Conservation (phyloP, 2,888 invertebrate genomes). For the Sarcophaga carnaria region DNA sequence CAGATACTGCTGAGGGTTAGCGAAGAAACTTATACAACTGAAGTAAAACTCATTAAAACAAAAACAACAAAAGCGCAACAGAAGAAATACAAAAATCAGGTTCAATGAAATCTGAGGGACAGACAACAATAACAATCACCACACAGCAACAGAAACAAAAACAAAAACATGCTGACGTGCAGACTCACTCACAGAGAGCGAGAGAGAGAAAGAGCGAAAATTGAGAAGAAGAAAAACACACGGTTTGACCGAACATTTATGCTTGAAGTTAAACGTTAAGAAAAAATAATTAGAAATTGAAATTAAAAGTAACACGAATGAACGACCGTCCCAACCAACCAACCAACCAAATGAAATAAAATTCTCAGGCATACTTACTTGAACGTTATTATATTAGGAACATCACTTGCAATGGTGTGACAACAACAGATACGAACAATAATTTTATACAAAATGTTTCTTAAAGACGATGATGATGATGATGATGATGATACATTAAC, state of each 20-base stretch:
- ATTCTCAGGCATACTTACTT: too few species aligned
- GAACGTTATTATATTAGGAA: background rate
- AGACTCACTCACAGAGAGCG: background rate
- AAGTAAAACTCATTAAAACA: slow-evolving; percentile 49
- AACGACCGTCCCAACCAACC: background rate
- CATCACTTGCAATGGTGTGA: background rate
- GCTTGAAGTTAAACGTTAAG: background rate
- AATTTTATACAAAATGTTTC: background rate
- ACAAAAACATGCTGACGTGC: background rate
- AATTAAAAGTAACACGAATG: too few species aligned
- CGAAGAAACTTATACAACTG: too few species aligned
- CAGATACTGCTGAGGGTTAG: too few species aligned
- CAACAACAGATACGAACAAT: slow-evolving; percentile 9
- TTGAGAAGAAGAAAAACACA: too few species aligned
- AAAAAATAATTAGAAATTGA: background rate
- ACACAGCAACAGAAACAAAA: slow-evolving; percentile 15
- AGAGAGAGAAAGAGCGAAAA: too few species aligned
- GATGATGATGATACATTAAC: background rate
- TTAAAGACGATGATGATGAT: too few species aligned
- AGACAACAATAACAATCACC: slow-evolving; percentile 12
- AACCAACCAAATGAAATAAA: slow-evolving; percentile 8
- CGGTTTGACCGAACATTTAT: too few species aligned
- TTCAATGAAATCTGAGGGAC: slow-evolving; percentile 65
- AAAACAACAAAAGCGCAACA: slow-evolving; percentile 25
- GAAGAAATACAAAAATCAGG: slow-evolving; percentile 58